Evolutionary conservation across 2,888 invertebrate species (phyloP).

Genomic region (Zootermopsis nevadensis): DNA sequence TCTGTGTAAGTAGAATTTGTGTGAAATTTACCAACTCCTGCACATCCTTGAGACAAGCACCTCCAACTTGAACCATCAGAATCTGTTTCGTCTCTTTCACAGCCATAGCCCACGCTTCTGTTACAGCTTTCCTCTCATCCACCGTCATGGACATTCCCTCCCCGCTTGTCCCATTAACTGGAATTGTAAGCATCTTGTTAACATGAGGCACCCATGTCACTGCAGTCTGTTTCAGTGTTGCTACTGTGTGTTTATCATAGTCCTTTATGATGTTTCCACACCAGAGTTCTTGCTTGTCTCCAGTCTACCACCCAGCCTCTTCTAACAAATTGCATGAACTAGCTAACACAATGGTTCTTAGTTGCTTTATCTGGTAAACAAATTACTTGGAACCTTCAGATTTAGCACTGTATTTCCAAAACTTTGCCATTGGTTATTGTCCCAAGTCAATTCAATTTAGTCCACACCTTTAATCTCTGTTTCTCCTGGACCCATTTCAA

Average conservation of each 20-base stretch:
- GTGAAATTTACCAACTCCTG: constrained; percentile 69
- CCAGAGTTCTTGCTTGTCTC: too few species aligned
- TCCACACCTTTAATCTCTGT: too few species aligned
- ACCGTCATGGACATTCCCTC: constrained; percentile 78
- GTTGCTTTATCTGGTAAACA: too few species aligned
- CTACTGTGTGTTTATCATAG: too few species aligned
- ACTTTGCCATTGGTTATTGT: neutral
- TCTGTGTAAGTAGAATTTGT: too few species aligned
- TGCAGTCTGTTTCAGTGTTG: neutral
- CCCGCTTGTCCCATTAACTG: constrained; percentile 84
- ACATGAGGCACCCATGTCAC: too few species aligned
- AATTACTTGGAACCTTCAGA: neutral
- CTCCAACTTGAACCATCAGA: constrained; percentile 80
- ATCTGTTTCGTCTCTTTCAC: constrained; percentile 66
- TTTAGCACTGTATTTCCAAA: neutral
- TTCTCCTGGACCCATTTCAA: too few species aligned
- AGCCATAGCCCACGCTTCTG: constrained; percentile 74
- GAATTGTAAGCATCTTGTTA: neutral
- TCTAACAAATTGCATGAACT: too few species aligned
- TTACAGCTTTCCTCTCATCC: constrained; percentile 73
- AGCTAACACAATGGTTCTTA: too few species aligned
- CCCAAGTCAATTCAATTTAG: neutral
- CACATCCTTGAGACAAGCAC: constrained; percentile 75
- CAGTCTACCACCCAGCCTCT: too few species aligned
- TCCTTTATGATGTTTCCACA: too few species aligned